Conservation (phyloP, 2,797 vertebrate genomes). For the Champsocephalus gunnari region DNA sequence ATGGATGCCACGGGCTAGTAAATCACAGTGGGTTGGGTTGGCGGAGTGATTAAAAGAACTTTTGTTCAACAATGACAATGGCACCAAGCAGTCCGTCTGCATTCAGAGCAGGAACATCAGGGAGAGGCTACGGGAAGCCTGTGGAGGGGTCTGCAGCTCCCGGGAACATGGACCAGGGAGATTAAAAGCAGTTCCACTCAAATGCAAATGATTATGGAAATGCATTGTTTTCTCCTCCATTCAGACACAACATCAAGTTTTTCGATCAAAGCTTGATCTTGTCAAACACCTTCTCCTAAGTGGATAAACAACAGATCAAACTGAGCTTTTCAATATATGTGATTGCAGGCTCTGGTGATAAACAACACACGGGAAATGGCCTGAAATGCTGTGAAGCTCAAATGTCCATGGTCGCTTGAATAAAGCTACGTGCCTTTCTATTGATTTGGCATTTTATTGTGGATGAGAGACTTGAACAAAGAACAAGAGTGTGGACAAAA, state of each 20-base stretch:
- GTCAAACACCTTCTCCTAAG: not conserved
- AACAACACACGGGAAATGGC: slow-evolving; percentile 3
- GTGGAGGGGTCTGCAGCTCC: slow-evolving; percentile 1
- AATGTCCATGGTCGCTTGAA: not conserved
- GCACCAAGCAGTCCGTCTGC: slow-evolving; percentile 55
- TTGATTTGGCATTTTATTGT: not conserved
- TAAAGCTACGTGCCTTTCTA: not conserved
- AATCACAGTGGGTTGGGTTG: slow-evolving; percentile 66
- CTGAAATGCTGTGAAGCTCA: not conserved
- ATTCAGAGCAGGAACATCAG: slow-evolving; percentile 50
- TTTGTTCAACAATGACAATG: slow-evolving; percentile 74
- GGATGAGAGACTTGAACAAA: not conserved
- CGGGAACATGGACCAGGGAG: not conserved
- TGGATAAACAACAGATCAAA: slow-evolving; percentile 6
- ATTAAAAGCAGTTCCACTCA: not conserved
- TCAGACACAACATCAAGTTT: not conserved
- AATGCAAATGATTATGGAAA: slow-evolving; percentile 5
- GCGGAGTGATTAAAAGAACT: slow-evolving; percentile 77
- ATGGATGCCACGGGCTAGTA: slow-evolving; percentile 70
- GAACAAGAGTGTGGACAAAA: not conserved
- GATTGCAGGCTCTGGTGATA: slow-evolving; percentile 9
- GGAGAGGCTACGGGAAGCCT: slow-evolving; percentile 1
- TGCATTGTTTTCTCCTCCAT: not conserved
- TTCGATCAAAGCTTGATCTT: not conserved
- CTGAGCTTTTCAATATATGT: slow-evolving; percentile 5